phyloP scores from a whole-genome alignment of 2,113 vertebrate genomes.

The Gymnobelideus leadbeateri region DNA sequence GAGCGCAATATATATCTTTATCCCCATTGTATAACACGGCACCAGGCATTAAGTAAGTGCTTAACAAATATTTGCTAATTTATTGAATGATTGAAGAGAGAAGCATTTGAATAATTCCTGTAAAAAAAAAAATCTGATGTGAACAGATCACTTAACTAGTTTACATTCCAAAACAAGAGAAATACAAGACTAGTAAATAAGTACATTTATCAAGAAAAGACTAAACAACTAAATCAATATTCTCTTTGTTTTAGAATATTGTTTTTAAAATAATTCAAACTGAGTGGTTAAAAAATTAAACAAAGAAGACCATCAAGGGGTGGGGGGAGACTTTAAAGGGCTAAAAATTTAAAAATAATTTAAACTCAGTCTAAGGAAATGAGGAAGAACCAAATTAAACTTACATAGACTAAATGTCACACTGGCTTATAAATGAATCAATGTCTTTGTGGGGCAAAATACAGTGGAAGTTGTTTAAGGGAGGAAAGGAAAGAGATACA shows the following conservation, averaged over 20 bases:
- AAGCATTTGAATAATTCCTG: neutral
- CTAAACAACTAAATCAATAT: neutral
- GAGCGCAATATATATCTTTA: neutral
- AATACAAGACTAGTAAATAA: neutral
- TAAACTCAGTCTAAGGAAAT: neutral
- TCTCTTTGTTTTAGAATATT: neutral
- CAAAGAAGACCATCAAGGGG: neutral
- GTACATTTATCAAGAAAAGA: neutral
- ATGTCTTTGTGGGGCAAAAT: neutral
- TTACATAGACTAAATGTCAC: neutral
- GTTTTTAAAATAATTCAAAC: neutral
- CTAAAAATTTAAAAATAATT: neutral
- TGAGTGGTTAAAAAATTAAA: neutral
- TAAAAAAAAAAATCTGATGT: neutral
- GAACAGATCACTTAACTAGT: neutral
- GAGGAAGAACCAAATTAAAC: neutral
- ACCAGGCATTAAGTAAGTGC: neutral
- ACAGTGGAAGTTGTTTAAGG: neutral
- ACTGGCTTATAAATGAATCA: neutral
- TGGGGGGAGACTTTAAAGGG: neutral
- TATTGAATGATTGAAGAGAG: neutral
- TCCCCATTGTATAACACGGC: neutral
- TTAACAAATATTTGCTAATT: conserved; percentile 15
- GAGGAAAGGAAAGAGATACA: neutral
- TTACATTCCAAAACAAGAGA: neutral